Evolutionary conservation across 2,888 invertebrate genomes (phyloP).

Genomic region (Elmis aenea): DNA sequence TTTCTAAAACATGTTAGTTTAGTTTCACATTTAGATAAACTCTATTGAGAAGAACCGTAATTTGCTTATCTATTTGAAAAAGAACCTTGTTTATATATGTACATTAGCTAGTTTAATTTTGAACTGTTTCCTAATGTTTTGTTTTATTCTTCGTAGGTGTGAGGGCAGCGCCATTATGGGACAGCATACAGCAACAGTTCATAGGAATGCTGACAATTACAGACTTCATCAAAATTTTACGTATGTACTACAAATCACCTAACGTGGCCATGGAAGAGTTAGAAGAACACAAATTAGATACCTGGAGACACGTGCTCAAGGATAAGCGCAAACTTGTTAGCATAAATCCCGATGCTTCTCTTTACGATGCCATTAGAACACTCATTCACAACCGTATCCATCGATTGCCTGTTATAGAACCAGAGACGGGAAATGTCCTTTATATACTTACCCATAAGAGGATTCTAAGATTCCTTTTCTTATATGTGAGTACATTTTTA

Average conservation of each 20-base stretch:
- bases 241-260: slow-evolving; percentile 95
- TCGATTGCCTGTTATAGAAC: slow-evolving; percentile 95
- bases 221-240: slow-evolving; percentile 97
- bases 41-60: too few species aligned
- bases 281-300: slow-evolving; percentile 94
- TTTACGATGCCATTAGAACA: slow-evolving; percentile 90
- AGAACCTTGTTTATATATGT: too few species aligned
- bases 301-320: slow-evolving; percentile 90
- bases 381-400: slow-evolving; percentile 93
- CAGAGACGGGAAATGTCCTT: slow-evolving; percentile 90
- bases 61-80: too few species aligned
- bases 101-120: too few species aligned
- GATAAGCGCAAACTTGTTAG: slow-evolving; percentile 84
- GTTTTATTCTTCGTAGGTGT: too few species aligned
- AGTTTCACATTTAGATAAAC: too few species aligned
- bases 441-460: slow-evolving; percentile 98
- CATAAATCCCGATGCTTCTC: slow-evolving; percentile 87
- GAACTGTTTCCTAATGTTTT: too few species aligned
- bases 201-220: slow-evolving; percentile 99
- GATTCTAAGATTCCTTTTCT: slow-evolving; percentile 94
- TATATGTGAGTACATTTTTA: slow-evolving; percentile 91
- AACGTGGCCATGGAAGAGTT: slow-evolving; percentile 91
- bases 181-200: slow-evolving; percentile 84
- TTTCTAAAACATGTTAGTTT: too few species aligned
- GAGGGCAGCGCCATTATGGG: slow-evolving; percentile 96